Base-by-base conservation (phyloP, 2,888 invertebrate genomes). In the Cephus sareptanus region DNA sequence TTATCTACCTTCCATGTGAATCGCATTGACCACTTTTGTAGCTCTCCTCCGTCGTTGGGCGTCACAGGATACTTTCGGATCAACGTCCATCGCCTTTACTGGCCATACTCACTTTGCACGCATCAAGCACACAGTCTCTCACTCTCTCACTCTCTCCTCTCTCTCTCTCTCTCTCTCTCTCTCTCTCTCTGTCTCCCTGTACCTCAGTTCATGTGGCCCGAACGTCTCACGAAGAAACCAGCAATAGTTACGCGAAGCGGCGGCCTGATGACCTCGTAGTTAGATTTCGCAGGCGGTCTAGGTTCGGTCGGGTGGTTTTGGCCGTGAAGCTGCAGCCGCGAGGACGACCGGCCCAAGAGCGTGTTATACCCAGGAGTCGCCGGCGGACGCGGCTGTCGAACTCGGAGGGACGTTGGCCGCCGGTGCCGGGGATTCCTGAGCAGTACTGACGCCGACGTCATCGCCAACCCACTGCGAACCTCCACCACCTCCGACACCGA, bases 301-400 rank as follows among this genome's bases (percentile, higher is more conserved):
- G 30, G 15, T 79, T 70, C 37, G n/a, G 30, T 56, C 75, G 34
- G 30, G 75, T 56, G 75, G 30, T 33, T 56, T 75, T 4, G 56
- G 74, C 34, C n/a, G n/a, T 33, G 30, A 56, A 30, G 35, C 31
- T 33, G 37, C 68, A 34, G 40, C 40, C 40, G 40, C 40, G 40
- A 40, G 40, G 40, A 31, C 74, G 74, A 35, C 34, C 74, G 74
- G 37, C 56, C n/a, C 75, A n/a, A 75, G 40, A 74, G n/a, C 74
- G 34, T 34, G 71, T 91, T 91, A 93, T 81, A 93, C 93, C 93
- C 93, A 93, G 31, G 93, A 93, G 86, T 93, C 93, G 33, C 93
- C 93, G 73, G 91, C 90, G 33, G 91, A 87, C 56, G 89, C 88
- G 69, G 87, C 89, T 69, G 87, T 87, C 31, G 90, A 89, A 83